Evolutionary conservation across 2,888 invertebrate species (phyloP), one percentile per base, ranked within the genome.

Genomic region (Sarcophaga variegata): DNA sequence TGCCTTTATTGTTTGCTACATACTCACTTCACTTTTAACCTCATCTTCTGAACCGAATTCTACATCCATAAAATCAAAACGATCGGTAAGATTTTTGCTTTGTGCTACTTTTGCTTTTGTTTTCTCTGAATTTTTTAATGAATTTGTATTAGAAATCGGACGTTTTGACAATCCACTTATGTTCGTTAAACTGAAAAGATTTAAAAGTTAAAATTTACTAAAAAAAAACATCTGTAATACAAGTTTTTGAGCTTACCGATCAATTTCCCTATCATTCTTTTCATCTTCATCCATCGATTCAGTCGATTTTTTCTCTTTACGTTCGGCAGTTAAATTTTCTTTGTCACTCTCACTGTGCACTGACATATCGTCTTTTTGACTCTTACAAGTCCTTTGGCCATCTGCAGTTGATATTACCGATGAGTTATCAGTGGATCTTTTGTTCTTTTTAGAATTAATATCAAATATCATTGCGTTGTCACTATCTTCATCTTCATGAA

Each of bases 201-300:
- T 82, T 79, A 69, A 37, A 10, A 10, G 37, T 25, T n/a, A 54
- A 37, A 45, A 63, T 66, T 22, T 11, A 22, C 11, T 62, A 62
- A 22, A 10, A 62, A 22, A 10, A 62, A 22, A 22, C n/a, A 62
- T 3, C 22, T 22, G 20, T 20, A 22, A 11, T 1, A 62, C 12
- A 17, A n/a, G 10, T 22, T 62, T 62, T n/a, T 17, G 0, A 14
- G 87, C 88, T 82, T 81, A 92, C 92, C 92, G 89, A 63, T 92
- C 90, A 22, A 93, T 92, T 90, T 93, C 92, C 70, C 91, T 92
- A 66, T 92, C 93, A 4, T 90, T 88, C 64, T 90, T 89, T 74
- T 91, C 91, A n/a, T 89, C 90, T n/a, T 89, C 87, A 27, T 90
- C 85, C 76, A 75, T 82, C 20, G 81, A 74, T 3, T 85, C 85